Evolutionary conservation across 2,888 invertebrate species (phyloP).

Genomic region (Piscicola geometra): DNA sequence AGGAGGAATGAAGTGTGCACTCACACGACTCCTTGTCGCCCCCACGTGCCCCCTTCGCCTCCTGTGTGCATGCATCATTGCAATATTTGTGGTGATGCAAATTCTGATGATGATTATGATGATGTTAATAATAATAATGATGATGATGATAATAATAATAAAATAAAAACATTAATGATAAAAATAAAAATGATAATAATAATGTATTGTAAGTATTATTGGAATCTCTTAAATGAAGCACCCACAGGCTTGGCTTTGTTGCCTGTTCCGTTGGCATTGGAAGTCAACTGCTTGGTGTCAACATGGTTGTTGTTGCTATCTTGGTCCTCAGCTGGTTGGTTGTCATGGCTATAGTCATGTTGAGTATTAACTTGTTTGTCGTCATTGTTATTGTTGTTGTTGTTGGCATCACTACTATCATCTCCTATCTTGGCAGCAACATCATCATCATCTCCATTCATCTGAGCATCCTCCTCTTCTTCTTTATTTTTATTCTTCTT

Average conservation of each 20-base stretch:
- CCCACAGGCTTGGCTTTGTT: neutral
- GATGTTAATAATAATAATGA: too few species aligned
- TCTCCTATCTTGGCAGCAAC: too few species aligned
- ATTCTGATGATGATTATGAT: too few species aligned
- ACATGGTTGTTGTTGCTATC: neutral
- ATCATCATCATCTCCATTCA: neutral
- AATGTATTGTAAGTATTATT: too few species aligned
- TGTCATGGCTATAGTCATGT: neutral
- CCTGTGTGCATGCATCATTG: too few species aligned
- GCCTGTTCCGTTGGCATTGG: too few species aligned
- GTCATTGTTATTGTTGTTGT: neutral
- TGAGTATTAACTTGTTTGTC: neutral
- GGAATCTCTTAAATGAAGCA: too few species aligned
- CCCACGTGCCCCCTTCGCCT: neutral
- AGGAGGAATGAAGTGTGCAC: neutral
- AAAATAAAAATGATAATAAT: too few species aligned
- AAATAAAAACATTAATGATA: too few species aligned
- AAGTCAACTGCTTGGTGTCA: neutral
- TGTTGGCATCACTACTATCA: neutral
- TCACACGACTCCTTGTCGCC: constrained; percentile 14
- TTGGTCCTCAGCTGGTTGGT: neutral
- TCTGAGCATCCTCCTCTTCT: neutral
- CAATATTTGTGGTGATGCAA: too few species aligned
- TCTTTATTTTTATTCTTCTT: neutral
- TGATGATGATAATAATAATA: too few species aligned